A percentile compares a stretch with the other conserved stretches of the same genome.
phyloP scores from a whole-genome alignment of 2,888 invertebrate species.

The Brenthis ino region DNA sequence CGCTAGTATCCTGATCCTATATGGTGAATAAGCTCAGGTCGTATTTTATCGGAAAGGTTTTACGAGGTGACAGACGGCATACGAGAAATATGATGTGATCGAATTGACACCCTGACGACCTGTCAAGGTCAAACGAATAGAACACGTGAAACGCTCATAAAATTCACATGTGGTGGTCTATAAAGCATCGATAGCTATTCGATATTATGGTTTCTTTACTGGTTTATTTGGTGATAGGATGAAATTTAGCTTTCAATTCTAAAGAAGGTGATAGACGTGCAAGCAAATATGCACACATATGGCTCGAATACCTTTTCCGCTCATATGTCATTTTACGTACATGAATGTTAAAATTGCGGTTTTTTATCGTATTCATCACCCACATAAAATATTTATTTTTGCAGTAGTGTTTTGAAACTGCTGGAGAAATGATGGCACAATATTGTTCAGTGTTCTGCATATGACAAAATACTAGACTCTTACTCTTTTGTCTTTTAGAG shows the following conservation, averaged over 20 bases:
- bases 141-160: slow-evolving; percentile 41
- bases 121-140: slow-evolving; percentile 45
- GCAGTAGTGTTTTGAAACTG: too few relatives aligned
- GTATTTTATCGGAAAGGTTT: slow-evolving; percentile 34
- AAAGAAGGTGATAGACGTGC: background rate
- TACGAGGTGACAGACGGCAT: slow-evolving; percentile 51
- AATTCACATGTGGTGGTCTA: slow-evolving; percentile 31
- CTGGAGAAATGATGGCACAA: too few relatives aligned
- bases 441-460: too few relatives aligned
- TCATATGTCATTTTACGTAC: too few relatives aligned
- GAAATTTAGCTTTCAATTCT: background rate
- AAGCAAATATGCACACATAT: too few relatives aligned
- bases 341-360: too few relatives aligned
- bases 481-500: too few relatives aligned
- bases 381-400: too few relatives aligned
- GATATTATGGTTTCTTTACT: slow-evolving; percentile 17
- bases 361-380: too few relatives aligned
- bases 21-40: background rate
- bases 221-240: slow-evolving; percentile 3
- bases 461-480: too few relatives aligned
- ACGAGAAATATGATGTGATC: slow-evolving; percentile 48
- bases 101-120: slow-evolving; percentile 57
- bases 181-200: slow-evolving; percentile 26
- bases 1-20: background rate
- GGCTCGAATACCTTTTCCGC: too few relatives aligned